Conservation (phyloP, 2,888 invertebrate genomes). For the Pseudolycoriella hygida region DNA sequence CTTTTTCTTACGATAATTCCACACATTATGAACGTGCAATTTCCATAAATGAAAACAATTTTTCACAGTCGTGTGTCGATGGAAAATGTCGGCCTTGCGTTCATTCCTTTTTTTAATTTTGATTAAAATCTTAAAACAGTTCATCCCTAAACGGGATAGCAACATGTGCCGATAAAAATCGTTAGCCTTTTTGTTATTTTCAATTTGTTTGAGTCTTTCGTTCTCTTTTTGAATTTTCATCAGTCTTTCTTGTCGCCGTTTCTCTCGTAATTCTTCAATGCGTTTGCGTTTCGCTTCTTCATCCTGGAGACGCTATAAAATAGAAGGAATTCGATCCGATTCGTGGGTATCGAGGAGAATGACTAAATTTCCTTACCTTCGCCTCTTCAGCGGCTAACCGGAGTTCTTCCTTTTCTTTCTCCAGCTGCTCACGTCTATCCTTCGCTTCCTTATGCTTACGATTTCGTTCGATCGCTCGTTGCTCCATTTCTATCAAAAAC, state of each 20-base stretch:
- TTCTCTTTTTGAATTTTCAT: constrained; percentile 42
- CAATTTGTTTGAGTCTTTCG: constrained; percentile 28
- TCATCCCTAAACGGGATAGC: constrained; percentile 21
- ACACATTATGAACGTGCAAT: constrained; percentile 32
- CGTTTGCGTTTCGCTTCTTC: constrained; percentile 42
- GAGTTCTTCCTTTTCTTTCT: constrained; percentile 27
- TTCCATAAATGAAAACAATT: constrained; percentile 35
- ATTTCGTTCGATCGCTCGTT: constrained; percentile 46
- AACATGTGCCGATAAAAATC: constrained; percentile 27
- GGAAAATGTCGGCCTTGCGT: constrained; percentile 31
- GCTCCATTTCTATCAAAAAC: constrained; percentile 54
- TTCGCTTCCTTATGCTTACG: constrained; percentile 24
- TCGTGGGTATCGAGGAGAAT: background rate
- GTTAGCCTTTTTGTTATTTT: constrained; percentile 28
- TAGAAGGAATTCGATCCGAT: background rate
- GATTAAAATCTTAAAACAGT: constrained; percentile 23
- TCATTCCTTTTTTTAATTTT: constrained; percentile 23
- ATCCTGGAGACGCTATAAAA: constrained; percentile 26
- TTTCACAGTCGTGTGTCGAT: constrained; percentile 30
- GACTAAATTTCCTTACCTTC: constrained; percentile 16
- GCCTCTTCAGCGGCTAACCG: constrained; percentile 28
- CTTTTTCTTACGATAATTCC: constrained; percentile 33
- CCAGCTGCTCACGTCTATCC: constrained; percentile 21
- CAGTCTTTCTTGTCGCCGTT: constrained; percentile 38
- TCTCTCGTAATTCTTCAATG: constrained; percentile 41